Evolutionary conservation across 2,113 vertebrate species (phyloP), one percentile per base, ranked within the genome.

Genomic region (Mionectes macconnelli): DNA sequence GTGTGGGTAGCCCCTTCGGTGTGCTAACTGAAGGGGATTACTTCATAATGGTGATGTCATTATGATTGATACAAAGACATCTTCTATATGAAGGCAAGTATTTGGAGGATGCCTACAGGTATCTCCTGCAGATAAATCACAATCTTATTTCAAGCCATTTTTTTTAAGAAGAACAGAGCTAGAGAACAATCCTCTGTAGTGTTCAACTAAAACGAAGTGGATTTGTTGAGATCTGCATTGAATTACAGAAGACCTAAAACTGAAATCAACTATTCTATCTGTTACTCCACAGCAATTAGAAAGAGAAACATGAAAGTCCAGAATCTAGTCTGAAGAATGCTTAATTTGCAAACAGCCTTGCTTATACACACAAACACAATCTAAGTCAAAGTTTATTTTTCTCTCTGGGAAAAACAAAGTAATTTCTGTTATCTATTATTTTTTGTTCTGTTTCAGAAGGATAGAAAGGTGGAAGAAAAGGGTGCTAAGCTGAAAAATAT

Each of bases 41-140:
- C 88, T 91, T 87, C 35, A n/a, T 75, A 93, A 95, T 79, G 39
- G 76, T 56, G 70, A 21, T 91, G 80, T 92, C 83, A 92, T 49
- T 33, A 28, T 90, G 85, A 95, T 35, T 88, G 78, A 94, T 94
- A 91, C 22, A 86, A 92, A 90, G 40, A 86, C 24, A 35, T 72
- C 59, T 59, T 80, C 79, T 66, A 2, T 59, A 33, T 64, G 90
- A 91, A 90, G 62, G 42, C 57, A 93, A 81, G 68, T 85, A 75
- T 77, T 92, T 86, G 85, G 88, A 94, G 86, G 72, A 84, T 67
- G 76, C 75, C 85, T 70, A 52, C 39, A 90, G 92, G n/a, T 84
- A 90, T 86, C 35, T 80, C 10, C 64, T 30, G n/a, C 31, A 86
- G 82, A 87, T 88, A 94, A 93, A 95, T 96, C 84, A 91, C 66